phyloP scores from a whole-genome alignment of 1,140 invertebrate genomes.

The Rhagoletis zephyria region DNA sequence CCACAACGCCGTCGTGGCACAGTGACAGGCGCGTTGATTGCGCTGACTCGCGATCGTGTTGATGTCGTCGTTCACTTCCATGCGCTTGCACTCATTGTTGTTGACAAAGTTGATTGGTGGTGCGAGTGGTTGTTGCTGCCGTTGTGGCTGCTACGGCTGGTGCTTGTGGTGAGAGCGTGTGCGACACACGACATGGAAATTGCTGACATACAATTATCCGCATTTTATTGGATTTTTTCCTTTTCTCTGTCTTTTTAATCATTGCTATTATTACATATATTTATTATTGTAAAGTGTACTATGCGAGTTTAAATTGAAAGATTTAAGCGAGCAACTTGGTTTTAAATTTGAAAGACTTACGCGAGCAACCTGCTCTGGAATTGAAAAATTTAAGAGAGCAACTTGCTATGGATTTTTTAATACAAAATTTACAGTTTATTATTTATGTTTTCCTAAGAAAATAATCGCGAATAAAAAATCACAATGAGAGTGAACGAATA shows the following conservation, averaged over 20 bases:
- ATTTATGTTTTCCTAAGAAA: too few relatives aligned
- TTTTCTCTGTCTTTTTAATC: neutral
- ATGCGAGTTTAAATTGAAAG: neutral
- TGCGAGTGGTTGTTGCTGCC: neutral
- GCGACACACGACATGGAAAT: conserved; percentile 70
- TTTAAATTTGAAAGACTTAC: too few relatives aligned
- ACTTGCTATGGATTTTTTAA: too few relatives aligned
- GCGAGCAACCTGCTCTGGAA: too few relatives aligned
- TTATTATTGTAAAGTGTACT: neutral
- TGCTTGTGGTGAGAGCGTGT: conserved; percentile 29
- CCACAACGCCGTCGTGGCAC: conserved; percentile 14
- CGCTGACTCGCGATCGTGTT: conserved; percentile 60
- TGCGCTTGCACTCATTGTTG: conserved; percentile 42
- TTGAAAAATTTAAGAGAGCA: too few relatives aligned
- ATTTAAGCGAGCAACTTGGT: neutral
- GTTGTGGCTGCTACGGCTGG: neutral
- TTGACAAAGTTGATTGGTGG: conserved; percentile 18
- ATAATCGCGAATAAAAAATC: too few relatives aligned
- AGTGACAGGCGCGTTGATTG: conserved; percentile 68
- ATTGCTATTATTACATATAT: neutral
- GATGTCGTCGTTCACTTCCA: conserved; percentile 44
- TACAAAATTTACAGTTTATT: too few relatives aligned
- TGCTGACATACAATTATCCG: conserved; percentile 59
- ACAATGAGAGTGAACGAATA: too few relatives aligned
- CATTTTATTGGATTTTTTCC: neutral